Base-by-base conservation (phyloP, 1,140 invertebrate genomes). In the Euura lappo region DNA sequence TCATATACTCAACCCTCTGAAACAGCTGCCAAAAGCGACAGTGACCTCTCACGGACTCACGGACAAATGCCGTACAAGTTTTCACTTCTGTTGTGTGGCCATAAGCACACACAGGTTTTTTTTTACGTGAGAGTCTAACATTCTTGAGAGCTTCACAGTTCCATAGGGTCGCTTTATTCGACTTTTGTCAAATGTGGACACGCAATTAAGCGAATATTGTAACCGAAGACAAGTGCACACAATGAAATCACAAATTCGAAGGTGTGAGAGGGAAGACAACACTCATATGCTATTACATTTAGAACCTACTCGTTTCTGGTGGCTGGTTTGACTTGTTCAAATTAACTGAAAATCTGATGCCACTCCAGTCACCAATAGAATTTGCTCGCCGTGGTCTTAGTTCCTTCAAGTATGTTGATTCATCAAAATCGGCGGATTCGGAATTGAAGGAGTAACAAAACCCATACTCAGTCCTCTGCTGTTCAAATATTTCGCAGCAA, bases 401-500 rank as follows among this genome's bases (percentile, higher is more conserved):
- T 4, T 71, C 71, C 11, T 72, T 71, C 28, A 43, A 65, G 8
- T 71, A 60, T n/a, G 6, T 60, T n/a, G 10, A 3, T 44, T 79
- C 76, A 28, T 46, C 8, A 75, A 67, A 66, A 71, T 83, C 79
- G 0, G 82, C 78, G 11, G 77, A 74, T 64, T 82, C 78, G 6
- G 79, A 83, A 75, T 84, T 86, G 78, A 86, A 86, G 1, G 83
- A 79, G 72, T 81, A 82, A 69, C 84, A 86, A 51, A 83, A 81
- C 4, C 84, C 84, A 46, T 80, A 74, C 66, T 86, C 83, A 2
- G 84, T 84, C 67, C 76, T 80, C 46, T 83, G 80, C 2, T 81
- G 51, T 45, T 83, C 77, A 68, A 85, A 85, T 51, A 85, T 65
- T 0, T 75, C 64, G 43, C 78, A 81, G 70, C 84, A 85, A 47